phyloP scores from a whole-genome alignment of 2,888 invertebrate genomes.

The Baccha elongata region DNA sequence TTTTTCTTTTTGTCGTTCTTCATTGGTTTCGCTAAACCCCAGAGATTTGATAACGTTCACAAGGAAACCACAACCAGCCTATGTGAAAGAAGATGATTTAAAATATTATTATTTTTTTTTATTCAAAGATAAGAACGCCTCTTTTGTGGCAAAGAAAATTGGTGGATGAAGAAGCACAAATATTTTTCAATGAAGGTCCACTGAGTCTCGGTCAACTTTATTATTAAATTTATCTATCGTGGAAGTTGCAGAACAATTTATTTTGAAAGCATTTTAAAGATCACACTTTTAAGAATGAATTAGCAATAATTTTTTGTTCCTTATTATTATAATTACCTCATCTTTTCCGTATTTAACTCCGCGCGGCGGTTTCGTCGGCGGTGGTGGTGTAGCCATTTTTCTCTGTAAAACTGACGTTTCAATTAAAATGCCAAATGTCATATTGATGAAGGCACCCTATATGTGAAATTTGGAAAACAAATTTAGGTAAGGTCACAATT shows the following conservation, averaged over 20 bases:
- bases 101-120: conserved; percentile 1
- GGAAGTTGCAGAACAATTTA: background rate
- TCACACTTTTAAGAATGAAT: background rate
- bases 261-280: no score
- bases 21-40: conserved; percentile 96
- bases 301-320: background rate
- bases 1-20: conserved; percentile 96
- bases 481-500: no score
- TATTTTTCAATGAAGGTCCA: conserved; percentile 33
- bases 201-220: conserved; percentile 1
- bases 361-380: conserved; percentile 91
- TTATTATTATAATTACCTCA: conserved; percentile 85
- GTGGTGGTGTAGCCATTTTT: conserved; percentile 86
- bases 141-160: background rate
- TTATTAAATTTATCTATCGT: background rate
- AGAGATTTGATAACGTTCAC: conserved; percentile 98
- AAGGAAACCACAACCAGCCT: conserved; percentile 87
- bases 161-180: background rate
- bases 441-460: no score
- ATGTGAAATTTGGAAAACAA: no score
- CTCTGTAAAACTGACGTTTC: no score
- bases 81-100: conserved; percentile 47
- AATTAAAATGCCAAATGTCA: no score
- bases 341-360: conserved; percentile 94
- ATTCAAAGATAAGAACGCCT: conserved; percentile 46